A percentile compares a stretch with the other conserved stretches of the same genome.
Evolutionary conservation across 2,113 vertebrate genomes (phyloP).

Genomic region (Vicugna pacos): DNA sequence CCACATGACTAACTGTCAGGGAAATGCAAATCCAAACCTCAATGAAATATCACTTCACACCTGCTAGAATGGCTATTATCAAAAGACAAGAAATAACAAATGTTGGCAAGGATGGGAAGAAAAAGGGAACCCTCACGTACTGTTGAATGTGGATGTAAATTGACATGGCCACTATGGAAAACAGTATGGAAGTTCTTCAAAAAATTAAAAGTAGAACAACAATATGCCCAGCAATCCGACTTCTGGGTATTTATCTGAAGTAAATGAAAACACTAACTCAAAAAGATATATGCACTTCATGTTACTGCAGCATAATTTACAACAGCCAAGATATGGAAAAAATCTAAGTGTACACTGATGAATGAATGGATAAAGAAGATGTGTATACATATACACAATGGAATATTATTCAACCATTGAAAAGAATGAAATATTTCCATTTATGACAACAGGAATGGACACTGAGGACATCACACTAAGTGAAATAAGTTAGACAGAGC

Average conservation of each 20-base stretch:
- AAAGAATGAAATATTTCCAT: not conserved
- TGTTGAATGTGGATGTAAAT: not conserved
- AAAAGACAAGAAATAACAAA: not conserved
- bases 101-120: not conserved
- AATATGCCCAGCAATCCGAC: not conserved
- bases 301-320: not conserved
- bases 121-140: not conserved
- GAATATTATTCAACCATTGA: not conserved
- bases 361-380: not conserved
- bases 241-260: not conserved
- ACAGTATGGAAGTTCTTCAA: not conserved
- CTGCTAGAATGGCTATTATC: not conserved
- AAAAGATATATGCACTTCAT: too few species aligned
- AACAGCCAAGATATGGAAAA: not conserved
- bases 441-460: not conserved
- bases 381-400: not conserved
- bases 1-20: not conserved
- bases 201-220: not conserved
- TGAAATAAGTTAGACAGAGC: not conserved
- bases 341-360: too few species aligned
- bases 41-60: not conserved
- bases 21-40: not conserved
- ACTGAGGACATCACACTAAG: not conserved
- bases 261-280: not conserved
- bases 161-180: not conserved